Base-by-base conservation (phyloP, 1,140 invertebrate genomes). In the Wiebesia pumilae region DNA sequence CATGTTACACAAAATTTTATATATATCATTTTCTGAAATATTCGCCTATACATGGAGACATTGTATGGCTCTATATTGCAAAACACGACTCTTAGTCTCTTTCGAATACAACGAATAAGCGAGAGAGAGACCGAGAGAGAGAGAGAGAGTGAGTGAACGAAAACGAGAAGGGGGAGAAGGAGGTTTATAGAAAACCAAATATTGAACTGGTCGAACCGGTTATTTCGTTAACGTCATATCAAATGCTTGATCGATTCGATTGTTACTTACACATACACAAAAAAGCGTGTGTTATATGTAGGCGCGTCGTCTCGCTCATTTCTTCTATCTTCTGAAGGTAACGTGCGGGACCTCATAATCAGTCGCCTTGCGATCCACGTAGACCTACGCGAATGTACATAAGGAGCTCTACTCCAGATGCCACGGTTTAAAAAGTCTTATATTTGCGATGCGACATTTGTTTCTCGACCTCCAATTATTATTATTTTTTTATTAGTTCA, bases 211-310 rank as follows among this genome's bases (percentile, higher is more conserved):
- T 82, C 54, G 4, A 77, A 86, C 80, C 54, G 85, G 85, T 86
- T 86, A 81, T 86, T 81, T 81, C 78, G 84, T 86, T 86, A 86
- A 80, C 80, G 54, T 82, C 85, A 82, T 82, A 86, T 86, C 80
- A 77, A 82, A 71, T 82, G 80, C 38, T 71, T 1, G 43, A 85
- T 85, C 84, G 67, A 33, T 65, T 78, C 73, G 47, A 78, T 84
- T 30, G 83, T 12, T 33, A n/a, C n/a, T n/a, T n/a, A n/a, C n/a
- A n/a, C n/a, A n/a, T n/a, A n/a, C n/a, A n/a, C n/a, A n/a, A n/a
- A n/a, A 35, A 19, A 54, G 51, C 43, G 79, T 81, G 84, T 58
- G 67, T 54, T 4, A 4, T 4, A 62, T 10, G 58, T 3, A 24
- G 3, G 58, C 0, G 58, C 24, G 27, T 27, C 58, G 21, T 24